Percentiles rank a stretch among this genome's conserved stretches.
These are phyloP conservation scores for Diabrotica virgifera DNA, from an alignment of 1,140 invertebrate genomes.

Conservation along the genomic window DNA sequence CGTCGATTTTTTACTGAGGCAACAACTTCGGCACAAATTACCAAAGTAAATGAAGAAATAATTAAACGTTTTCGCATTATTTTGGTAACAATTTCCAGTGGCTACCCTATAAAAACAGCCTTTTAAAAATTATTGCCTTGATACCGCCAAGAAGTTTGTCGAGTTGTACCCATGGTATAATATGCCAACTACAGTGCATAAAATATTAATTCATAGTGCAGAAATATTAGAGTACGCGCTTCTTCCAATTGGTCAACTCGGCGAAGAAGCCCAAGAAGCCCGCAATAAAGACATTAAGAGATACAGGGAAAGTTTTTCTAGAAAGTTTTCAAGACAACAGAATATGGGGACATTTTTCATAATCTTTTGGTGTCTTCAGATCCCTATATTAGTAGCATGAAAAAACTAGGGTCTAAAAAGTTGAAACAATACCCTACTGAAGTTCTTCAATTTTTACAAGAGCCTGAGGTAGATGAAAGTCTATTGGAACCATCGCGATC, in stretches of 20 bases:
- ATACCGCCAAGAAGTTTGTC: slow-evolving; percentile 31
- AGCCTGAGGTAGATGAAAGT: background rate
- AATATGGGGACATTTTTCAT: slow-evolving; percentile 5
- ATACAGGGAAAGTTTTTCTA: slow-evolving; percentile 28
- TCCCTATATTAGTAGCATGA: background rate
- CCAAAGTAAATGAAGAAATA: slow-evolving; percentile 27
- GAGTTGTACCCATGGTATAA: slow-evolving; percentile 41
- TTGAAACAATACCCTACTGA: background rate
- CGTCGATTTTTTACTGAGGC: slow-evolving; percentile 7
- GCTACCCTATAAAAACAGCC: background rate
- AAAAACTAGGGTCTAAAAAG: background rate
- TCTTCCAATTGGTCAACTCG: slow-evolving; percentile 38
- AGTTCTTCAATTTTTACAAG: slow-evolving; percentile 5
- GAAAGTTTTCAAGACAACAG: slow-evolving; percentile 26
- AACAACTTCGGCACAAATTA: slow-evolving; percentile 5
- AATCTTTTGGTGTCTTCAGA: background rate
- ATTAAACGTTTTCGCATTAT: slow-evolving; percentile 15
- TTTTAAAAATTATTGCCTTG: slow-evolving; percentile 17
- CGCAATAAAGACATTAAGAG: slow-evolving; percentile 32
- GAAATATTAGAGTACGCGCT: slow-evolving; percentile 29
- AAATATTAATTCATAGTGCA: slow-evolving; percentile 40
- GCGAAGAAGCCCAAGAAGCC: slow-evolving; percentile 29
- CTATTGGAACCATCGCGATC: too few relatives aligned
- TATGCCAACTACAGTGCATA: slow-evolving; percentile 43
- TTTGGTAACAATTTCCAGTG: slow-evolving; percentile 12